phyloP scores from a whole-genome alignment of 2,888 invertebrate species.

The Eucriotettix oculatus region DNA sequence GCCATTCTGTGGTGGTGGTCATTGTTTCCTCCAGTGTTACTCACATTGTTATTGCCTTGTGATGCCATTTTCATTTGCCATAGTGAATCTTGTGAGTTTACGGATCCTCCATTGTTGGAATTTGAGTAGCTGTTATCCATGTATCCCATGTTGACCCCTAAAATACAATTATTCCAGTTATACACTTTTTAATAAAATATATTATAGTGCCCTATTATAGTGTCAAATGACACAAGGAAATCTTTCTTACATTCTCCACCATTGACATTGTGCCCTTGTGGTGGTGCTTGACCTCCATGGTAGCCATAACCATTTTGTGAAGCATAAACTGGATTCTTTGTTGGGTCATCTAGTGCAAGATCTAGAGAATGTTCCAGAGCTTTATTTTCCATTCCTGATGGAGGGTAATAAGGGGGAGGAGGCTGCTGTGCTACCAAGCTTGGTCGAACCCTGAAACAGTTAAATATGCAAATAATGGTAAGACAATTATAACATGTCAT shows the following conservation, averaged over 20 bases:
- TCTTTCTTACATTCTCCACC: slow-evolving; percentile 59
- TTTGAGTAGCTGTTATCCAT: slow-evolving; percentile 85
- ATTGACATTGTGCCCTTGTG: slow-evolving; percentile 48
- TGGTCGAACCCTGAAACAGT: slow-evolving; percentile 41
- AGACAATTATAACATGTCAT: neutral
- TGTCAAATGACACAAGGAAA: too few relatives aligned
- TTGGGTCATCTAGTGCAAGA: slow-evolving; percentile 64
- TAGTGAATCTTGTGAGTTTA: slow-evolving; percentile 83
- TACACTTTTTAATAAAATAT: too few relatives aligned
- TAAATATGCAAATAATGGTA: neutral
- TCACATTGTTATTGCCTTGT: slow-evolving; percentile 47
- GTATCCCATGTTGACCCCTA: slow-evolving; percentile 78
- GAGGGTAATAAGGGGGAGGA: slow-evolving; percentile 80
- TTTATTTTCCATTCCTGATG: slow-evolving; percentile 77
- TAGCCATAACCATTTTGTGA: slow-evolving; percentile 76
- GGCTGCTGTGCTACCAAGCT: slow-evolving; percentile 76
- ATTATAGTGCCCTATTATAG: too few relatives aligned
- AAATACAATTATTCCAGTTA: too few relatives aligned
- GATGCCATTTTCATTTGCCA: slow-evolving; percentile 89
- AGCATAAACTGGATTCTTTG: slow-evolving; percentile 64
- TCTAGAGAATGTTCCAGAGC: slow-evolving; percentile 81
- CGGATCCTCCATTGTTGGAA: slow-evolving; percentile 88
- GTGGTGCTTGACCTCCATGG: slow-evolving; percentile 52
- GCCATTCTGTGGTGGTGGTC: slow-evolving; percentile 17
- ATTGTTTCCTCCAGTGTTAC: slow-evolving; percentile 10